Conservation (phyloP, 1,140 invertebrate genomes). For the Gyrodactylus bullatarudis region DNA sequence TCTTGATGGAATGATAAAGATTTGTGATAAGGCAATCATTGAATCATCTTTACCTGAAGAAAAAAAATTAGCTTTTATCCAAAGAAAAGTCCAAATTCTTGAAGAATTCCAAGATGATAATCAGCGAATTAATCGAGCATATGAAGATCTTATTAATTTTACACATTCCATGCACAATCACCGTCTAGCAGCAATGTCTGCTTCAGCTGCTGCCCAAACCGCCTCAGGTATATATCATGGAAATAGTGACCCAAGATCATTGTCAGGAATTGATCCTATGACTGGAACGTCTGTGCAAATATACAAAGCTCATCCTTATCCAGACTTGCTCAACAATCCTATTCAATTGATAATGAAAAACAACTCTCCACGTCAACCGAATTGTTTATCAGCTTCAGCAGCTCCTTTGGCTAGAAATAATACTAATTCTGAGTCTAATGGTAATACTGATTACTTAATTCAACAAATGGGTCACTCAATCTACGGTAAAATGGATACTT, state of each 20-base stretch:
- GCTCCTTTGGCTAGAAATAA: too few species aligned
- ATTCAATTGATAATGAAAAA: not conserved
- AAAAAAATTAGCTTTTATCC: not conserved
- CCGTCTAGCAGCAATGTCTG: not conserved
- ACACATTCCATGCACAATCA: not conserved
- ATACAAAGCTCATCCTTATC: not conserved
- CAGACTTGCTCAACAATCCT: not conserved
- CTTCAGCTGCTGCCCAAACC: not conserved
- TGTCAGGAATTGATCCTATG: not conserved
- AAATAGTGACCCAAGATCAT: not conserved
- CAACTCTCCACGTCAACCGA: not conserved
- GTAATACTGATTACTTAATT: not conserved
- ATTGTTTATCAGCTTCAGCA: not conserved
- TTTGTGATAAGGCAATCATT: not conserved
- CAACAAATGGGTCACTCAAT: not conserved
- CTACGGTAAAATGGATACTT: not conserved
- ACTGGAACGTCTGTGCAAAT: not conserved
- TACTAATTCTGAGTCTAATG: too few species aligned
- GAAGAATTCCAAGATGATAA: not conserved
- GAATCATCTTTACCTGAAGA: not conserved
- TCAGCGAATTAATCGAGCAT: not conserved
- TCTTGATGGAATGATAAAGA: not conserved
- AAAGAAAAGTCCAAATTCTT: not conserved
- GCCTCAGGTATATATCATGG: not conserved
- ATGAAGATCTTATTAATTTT: not conserved